Evolutionary conservation across 2,888 invertebrate species (phyloP), one percentile per base, ranked within the genome.

Genomic region (Brachyopa scutellaris): DNA sequence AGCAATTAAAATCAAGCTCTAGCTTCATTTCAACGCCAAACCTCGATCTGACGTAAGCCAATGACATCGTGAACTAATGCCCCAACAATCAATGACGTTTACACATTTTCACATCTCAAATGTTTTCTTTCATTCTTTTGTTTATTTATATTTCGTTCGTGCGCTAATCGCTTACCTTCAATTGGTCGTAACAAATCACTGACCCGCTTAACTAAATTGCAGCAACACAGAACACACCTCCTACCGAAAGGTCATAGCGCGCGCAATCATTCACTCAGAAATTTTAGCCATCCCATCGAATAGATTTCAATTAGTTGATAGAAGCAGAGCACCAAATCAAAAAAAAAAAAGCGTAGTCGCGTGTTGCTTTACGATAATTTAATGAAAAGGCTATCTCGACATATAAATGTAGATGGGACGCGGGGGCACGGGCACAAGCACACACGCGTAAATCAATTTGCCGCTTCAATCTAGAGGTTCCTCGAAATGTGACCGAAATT

Each of bases 241-340:
- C 8, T 38, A 9, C 29, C 29, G 8, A 79, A 79, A 73, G 78
- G 67, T 67, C 66, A 74, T 6, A 57, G 33, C 11, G 17, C n/a
- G 3, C 66, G 19, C n/a, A 64, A 49, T 55, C 62, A 26, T n/a
- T 51, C 21, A 53, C 40, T 61, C 61, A 29, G 15, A 36, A 59
- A 36, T 57, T 61, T 73, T 51, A 55, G 49, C 67, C 67, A 73
- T 62, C 67, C 9, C 38, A 62, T 15, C 79, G 62, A 74, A 74
- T 80, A 69, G 62, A 80, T 74, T 80, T 69, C 79, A 80, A 80
- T 80, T 74, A 80, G 74, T 74, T 80, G 79, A 80, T 80, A 74
- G 59, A 53, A 53, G 15, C n/a, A 15, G 29, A 21, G 21, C 29
- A 66, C 59, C 61, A 55, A 79, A 79, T 79, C 66, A 47, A 47